Conservation (phyloP, 2,797 vertebrate species). For the Urosaurus nigricauda region DNA sequence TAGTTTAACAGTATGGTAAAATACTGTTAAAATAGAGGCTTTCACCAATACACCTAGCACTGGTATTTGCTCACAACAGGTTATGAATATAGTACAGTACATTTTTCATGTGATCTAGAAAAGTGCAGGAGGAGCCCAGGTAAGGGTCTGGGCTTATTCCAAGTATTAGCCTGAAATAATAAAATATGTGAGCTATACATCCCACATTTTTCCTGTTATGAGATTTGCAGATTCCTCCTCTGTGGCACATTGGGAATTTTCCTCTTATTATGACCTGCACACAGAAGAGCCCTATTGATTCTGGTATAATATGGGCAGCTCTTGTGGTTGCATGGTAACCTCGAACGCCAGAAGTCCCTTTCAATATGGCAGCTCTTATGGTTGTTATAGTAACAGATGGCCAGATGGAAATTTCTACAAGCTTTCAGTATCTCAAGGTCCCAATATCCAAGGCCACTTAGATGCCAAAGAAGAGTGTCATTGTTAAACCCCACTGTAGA, state of each 20-base stretch:
- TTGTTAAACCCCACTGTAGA: neutral
- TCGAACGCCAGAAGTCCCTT: neutral
- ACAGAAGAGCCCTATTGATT: neutral
- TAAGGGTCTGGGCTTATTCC: neutral
- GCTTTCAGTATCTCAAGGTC: slow-evolving; percentile 4
- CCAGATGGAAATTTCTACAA: neutral
- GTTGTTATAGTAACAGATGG: slow-evolving; percentile 24
- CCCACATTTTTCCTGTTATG: neutral
- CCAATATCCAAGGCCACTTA: slow-evolving; percentile 5
- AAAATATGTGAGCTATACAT: neutral
- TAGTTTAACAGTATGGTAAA: too few relatives aligned
- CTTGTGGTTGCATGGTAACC: slow-evolving; percentile 1
- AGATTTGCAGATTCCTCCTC: neutral
- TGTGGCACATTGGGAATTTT: neutral
- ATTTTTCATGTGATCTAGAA: too few relatives aligned
- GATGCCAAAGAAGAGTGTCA: neutral
- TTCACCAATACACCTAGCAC: too few relatives aligned
- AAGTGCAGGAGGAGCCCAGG: neutral
- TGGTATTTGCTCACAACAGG: too few relatives aligned
- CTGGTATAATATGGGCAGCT: neutral
- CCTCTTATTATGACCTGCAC: neutral
- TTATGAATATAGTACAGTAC: too few relatives aligned
- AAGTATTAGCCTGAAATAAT: neutral
- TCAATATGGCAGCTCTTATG: slow-evolving; percentile 11
- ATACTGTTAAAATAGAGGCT: too few relatives aligned